phyloP scores from a whole-genome alignment of 2,797 vertebrate species.

The Gallinago solitaria region DNA sequence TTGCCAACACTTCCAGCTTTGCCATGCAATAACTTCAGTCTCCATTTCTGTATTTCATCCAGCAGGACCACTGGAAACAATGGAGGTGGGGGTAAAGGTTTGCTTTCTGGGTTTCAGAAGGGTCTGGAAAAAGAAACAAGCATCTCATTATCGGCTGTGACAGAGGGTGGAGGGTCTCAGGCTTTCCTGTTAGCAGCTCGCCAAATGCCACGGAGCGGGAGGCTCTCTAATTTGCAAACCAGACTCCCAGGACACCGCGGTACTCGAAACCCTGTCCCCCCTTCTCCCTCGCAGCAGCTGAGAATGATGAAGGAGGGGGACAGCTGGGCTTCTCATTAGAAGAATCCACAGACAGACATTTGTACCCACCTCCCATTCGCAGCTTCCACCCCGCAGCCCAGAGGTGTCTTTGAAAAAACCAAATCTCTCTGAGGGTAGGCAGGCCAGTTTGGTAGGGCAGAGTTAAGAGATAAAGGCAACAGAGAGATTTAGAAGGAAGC shows the following conservation, averaged over 20 bases:
- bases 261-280: background rate
- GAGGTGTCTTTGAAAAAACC: background rate
- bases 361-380: background rate
- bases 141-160: background rate
- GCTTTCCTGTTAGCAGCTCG: background rate
- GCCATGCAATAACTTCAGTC: background rate
- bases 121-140: background rate
- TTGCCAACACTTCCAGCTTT: background rate
- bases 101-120: background rate
- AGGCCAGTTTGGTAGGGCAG: fast-evolving
- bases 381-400: background rate
- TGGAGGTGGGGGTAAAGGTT: background rate
- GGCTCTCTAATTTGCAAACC: conserved; percentile 26
- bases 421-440: background rate
- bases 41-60: background rate
- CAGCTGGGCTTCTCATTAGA: conserved; percentile 52
- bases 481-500: background rate
- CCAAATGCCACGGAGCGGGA: background rate
- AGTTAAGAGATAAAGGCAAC: background rate
- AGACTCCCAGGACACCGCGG: background rate
- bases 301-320: conserved; percentile 20
- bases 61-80: background rate
- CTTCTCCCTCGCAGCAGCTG: conserved; percentile 10
- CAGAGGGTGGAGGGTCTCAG: background rate
- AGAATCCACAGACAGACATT: background rate